These are phyloP conservation scores for Babyrousa celebensis DNA, from an alignment of 2,797 vertebrate species.

Conservation along the genomic window DNA sequence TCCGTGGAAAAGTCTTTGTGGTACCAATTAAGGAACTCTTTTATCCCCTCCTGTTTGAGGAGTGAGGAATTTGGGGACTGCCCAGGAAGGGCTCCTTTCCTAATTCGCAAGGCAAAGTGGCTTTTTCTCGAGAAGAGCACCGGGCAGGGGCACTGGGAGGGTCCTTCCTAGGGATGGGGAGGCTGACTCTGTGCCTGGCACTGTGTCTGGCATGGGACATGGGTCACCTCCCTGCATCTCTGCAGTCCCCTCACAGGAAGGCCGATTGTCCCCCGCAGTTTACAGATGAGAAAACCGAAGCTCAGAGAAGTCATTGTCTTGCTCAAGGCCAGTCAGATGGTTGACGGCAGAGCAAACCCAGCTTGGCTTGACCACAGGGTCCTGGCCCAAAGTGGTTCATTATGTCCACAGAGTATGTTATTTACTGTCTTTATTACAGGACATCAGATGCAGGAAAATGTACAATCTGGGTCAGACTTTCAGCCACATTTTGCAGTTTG, in stretches of 20 bases:
- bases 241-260: neutral
- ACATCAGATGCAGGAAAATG: neutral
- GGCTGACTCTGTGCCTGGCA: neutral
- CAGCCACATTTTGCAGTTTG: neutral
- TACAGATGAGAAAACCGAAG: neutral
- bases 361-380: neutral
- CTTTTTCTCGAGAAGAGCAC: neutral
- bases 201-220: accelerated
- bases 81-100: conserved; percentile 77
- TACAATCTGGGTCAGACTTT: neutral
- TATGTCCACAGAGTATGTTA: neutral
- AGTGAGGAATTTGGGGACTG: conserved; percentile 76
- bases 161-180: neutral
- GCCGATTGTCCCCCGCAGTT: neutral
- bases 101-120: neutral
- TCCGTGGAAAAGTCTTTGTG: conserved; percentile 78
- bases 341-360: neutral
- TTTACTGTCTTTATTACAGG: conserved; percentile 1
- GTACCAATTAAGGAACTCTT: conserved; percentile 79
- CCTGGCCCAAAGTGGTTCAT: neutral
- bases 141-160: neutral
- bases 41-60: conserved; percentile 71
- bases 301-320: neutral
- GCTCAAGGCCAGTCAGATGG: neutral
- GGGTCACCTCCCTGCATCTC: neutral